Percentiles rank a stretch among this genome's conserved stretches.
phyloP scores from a whole-genome alignment of 2,888 invertebrate species.

The Rhogogaster chlorosoma region DNA sequence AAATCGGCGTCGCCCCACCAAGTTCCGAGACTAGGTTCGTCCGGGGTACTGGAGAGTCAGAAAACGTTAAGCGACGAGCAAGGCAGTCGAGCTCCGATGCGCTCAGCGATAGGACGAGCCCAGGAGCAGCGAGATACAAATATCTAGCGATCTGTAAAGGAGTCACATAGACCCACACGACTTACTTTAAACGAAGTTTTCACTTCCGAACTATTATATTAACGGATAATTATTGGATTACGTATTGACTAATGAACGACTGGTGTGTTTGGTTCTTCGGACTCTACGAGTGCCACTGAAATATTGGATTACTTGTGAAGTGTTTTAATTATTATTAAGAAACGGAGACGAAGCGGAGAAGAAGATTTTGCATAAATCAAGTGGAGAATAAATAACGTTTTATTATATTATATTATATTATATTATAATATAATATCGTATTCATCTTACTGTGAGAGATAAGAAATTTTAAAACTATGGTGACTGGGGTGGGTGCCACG shows the following conservation, averaged over 20 bases:
- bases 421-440: not conserved
- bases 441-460: not conserved
- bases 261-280: not conserved
- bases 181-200: not conserved
- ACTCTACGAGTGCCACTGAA: not conserved
- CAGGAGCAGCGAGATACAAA: constrained; percentile 1
- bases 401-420: not conserved
- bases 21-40: constrained; percentile 62
- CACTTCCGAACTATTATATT: not conserved
- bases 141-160: constrained; percentile 2
- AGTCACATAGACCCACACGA: not conserved
- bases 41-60: constrained; percentile 61
- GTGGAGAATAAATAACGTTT: not conserved
- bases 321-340: not conserved
- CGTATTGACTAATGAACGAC: not conserved
- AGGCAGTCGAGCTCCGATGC: constrained; percentile 74
- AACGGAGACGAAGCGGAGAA: not conserved
- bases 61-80: constrained; percentile 68
- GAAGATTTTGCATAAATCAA: not conserved
- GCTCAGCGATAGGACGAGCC: constrained; percentile 69
- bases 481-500: constrained; percentile 76
- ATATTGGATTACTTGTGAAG: constrained; percentile 10
- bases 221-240: constrained; percentile 4
- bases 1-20: constrained; percentile 56
- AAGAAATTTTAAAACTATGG: constrained; percentile 64